Evolutionary conservation across 1,140 invertebrate species (phyloP).

Genomic region (Drosophila lowei): DNA sequence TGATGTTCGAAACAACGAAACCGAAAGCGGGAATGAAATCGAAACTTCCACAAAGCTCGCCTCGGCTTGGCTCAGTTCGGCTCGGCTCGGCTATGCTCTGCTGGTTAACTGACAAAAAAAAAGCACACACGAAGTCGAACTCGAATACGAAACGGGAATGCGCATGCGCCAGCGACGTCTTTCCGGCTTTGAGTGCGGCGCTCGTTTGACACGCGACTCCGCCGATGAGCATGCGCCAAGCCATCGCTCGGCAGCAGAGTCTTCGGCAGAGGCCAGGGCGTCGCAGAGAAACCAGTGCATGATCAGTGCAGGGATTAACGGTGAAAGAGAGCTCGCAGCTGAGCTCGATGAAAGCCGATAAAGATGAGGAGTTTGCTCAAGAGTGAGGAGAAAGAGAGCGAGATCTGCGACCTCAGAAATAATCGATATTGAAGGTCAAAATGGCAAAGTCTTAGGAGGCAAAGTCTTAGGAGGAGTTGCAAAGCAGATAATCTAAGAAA

Average conservation of each 20-base stretch:
- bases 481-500: too few relatives aligned
- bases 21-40: conserved; percentile 50
- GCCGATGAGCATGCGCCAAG: conserved; percentile 48
- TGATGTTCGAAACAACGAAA: conserved; percentile 25
- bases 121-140: conserved; percentile 13
- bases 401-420: not conserved
- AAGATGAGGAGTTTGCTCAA: not conserved
- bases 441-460: too few relatives aligned
- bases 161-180: conserved; percentile 64
- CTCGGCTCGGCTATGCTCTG: conserved; percentile 15
- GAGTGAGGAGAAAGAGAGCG: conserved; percentile 20
- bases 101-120: conserved; percentile 13
- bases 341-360: not conserved
- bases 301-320: conserved; percentile 1
- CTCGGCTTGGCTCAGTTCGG: not conserved
- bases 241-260: conserved; percentile 3
- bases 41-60: conserved; percentile 24
- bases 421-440: too few relatives aligned
- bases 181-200: conserved; percentile 67
- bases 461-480: too few relatives aligned
- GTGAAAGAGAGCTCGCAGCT: conserved; percentile 10
- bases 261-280: too few relatives aligned
- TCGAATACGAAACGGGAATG: conserved; percentile 1
- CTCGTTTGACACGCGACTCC: conserved; percentile 75
- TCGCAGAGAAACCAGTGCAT: conserved; percentile 2